These are phyloP conservation scores for Hydrotaea diabolus DNA, from an alignment of 2,888 invertebrate species.

Conservation along the genomic window DNA sequence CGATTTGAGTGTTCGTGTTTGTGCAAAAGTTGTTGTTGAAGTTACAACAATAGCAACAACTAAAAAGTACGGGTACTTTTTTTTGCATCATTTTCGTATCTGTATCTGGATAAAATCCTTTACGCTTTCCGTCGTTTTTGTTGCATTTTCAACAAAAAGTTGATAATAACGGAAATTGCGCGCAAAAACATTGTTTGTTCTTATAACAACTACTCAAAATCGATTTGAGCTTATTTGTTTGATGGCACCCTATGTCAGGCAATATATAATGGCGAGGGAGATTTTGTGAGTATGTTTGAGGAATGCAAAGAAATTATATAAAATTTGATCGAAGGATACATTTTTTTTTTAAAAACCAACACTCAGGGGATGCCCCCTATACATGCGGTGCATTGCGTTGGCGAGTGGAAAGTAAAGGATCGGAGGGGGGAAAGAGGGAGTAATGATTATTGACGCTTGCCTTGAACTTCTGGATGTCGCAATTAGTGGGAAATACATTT, in stretches of 20 bases:
- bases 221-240: slow-evolving; percentile 12
- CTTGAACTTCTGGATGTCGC: too few species aligned
- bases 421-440: too few species aligned
- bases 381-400: too few species aligned
- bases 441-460: too few species aligned
- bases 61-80: slow-evolving; percentile 1
- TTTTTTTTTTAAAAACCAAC: too few species aligned
- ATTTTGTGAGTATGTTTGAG: too few species aligned
- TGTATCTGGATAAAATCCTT: slow-evolving; percentile 17
- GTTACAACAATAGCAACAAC: not conserved
- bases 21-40: slow-evolving; percentile 8
- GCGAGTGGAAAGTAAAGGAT: too few species aligned
- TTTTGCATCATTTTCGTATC: slow-evolving; percentile 1
- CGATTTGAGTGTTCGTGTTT: not conserved
- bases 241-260: not conserved
- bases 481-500: too few species aligned
- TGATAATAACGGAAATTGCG: slow-evolving; percentile 48
- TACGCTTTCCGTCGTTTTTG: not conserved
- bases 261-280: not conserved
- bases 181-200: slow-evolving; percentile 35
- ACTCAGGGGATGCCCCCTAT: too few species aligned
- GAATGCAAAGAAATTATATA: too few species aligned
- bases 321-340: too few species aligned
- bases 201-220: slow-evolving; percentile 23
- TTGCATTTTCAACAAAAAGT: not conserved